These are phyloP conservation scores for Xiphorhynchus erythropygius DNA, from an alignment of 2,797 vertebrate genomes.

Conservation along the genomic window DNA sequence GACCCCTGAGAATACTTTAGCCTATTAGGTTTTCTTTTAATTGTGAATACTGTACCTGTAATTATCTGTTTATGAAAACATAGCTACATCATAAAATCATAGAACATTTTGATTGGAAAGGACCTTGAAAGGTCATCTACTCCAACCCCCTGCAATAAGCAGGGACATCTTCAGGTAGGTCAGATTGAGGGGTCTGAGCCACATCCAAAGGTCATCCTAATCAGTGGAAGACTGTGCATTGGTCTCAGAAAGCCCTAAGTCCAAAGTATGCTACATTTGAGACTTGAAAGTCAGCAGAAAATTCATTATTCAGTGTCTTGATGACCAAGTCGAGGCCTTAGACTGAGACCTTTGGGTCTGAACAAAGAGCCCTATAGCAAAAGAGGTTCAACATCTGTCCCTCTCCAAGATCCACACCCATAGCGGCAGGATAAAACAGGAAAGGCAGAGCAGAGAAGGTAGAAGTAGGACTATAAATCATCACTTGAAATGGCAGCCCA, in stretches of 20 bases:
- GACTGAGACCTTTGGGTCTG: neutral
- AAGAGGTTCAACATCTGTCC: neutral
- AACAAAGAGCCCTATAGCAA: neutral
- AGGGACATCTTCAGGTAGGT: neutral
- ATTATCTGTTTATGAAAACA: constrained; percentile 26
- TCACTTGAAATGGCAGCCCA: neutral
- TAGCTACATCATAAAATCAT: neutral
- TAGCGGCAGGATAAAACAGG: neutral
- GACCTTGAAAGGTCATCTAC: neutral
- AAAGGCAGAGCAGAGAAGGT: neutral
- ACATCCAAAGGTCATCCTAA: neutral
- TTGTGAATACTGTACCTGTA: neutral
- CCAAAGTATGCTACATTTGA: neutral
- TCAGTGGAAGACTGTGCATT: neutral
- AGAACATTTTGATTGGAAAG: neutral
- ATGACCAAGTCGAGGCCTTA: neutral
- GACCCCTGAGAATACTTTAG: constrained; percentile 20
- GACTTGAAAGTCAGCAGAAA: neutral
- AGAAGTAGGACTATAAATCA: neutral
- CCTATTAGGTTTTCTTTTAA: constrained; percentile 11
- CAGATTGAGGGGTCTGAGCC: neutral
- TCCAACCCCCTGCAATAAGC: neutral
- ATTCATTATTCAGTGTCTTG: neutral
- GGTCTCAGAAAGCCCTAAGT: neutral
- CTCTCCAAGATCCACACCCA: neutral